phyloP scores from a whole-genome alignment of 2,888 invertebrate genomes.

The Brassicogethes aeneus region DNA sequence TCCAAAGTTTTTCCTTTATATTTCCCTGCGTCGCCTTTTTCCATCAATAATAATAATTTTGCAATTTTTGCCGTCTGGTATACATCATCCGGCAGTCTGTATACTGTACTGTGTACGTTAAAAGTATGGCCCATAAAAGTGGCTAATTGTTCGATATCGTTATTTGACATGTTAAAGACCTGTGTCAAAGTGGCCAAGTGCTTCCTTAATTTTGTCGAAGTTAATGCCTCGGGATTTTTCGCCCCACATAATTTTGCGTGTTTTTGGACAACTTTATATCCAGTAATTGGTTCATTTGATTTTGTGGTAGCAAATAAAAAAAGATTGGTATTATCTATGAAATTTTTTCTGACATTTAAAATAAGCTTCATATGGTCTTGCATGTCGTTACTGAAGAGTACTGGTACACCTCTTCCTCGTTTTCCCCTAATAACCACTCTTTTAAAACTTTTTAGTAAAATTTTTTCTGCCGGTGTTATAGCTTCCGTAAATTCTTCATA shows the following conservation, averaged over 20 bases:
- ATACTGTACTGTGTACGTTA: slow-evolving; percentile 10
- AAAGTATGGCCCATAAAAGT: slow-evolving; percentile 20
- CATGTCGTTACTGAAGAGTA: slow-evolving; percentile 15
- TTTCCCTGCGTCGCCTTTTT: slow-evolving; percentile 11
- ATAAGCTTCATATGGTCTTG: slow-evolving; percentile 10
- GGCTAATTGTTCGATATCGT: slow-evolving; percentile 19
- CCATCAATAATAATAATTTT: slow-evolving; percentile 15
- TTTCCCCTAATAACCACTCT: slow-evolving; percentile 18
- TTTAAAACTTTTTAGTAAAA: slow-evolving; percentile 16
- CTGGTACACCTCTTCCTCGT: slow-evolving; percentile 13
- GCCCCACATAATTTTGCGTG: slow-evolving; percentile 11
- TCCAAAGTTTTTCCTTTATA: slow-evolving; percentile 15
- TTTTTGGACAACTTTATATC: slow-evolving; percentile 9
- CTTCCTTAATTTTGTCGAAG: slow-evolving; percentile 18
- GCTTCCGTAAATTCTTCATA: slow-evolving; percentile 4
- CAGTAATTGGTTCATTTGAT: slow-evolving; percentile 7
- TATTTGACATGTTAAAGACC: slow-evolving; percentile 18
- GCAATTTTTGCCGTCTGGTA: slow-evolving; percentile 18
- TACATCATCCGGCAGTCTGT: slow-evolving; percentile 16
- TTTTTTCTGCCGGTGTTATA: slow-evolving; percentile 13
- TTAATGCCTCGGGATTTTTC: slow-evolving; percentile 17
- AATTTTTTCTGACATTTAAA: slow-evolving; percentile 10
- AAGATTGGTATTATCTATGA: slow-evolving; percentile 10
- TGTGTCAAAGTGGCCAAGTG: slow-evolving; percentile 22
- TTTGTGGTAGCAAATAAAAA: slow-evolving; percentile 10